A percentile compares a stretch with the other conserved stretches of the same genome.
phyloP scores from a whole-genome alignment of 2,888 invertebrate genomes.

The Volucella bombylans region DNA sequence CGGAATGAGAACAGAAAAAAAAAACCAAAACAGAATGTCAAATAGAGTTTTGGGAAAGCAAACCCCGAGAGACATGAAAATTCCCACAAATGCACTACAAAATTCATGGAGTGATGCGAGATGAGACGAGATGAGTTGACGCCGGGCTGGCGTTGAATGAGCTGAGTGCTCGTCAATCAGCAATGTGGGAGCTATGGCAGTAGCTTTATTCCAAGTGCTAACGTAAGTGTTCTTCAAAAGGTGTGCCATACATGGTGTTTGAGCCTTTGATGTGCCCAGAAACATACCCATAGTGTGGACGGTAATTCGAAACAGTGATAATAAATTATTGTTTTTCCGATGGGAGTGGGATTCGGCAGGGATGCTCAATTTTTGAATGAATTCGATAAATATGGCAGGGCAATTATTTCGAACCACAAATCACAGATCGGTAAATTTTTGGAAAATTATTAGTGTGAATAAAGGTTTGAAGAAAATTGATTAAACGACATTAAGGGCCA shows the following conservation, averaged over 20 bases:
- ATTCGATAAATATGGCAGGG: neutral
- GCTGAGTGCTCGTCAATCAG: conserved; percentile 51
- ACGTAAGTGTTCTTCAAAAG: conserved; percentile 62
- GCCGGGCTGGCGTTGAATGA: neutral
- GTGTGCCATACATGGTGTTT: conserved; percentile 42
- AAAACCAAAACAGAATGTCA: conserved; percentile 60
- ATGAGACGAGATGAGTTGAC: conserved; percentile 5
- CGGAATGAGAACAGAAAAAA: conserved; percentile 15
- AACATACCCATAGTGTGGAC: conserved; percentile 46
- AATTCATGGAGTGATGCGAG: conserved; percentile 45
- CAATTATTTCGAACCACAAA: conserved; percentile 11
- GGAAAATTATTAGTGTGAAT: too few species aligned
- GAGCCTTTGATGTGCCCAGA: conserved; percentile 55
- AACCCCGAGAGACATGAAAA: conserved; percentile 62
- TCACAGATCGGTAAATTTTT: neutral
- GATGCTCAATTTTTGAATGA: neutral
- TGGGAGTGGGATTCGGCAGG: neutral
- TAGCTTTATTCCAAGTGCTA: conserved; percentile 55
- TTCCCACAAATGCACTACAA: conserved; percentile 68
- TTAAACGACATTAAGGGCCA: too few species aligned
- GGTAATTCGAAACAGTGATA: conserved; percentile 62
- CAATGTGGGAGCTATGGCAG: conserved; percentile 19
- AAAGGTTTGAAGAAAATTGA: too few species aligned
- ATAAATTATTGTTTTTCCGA: conserved; percentile 52
- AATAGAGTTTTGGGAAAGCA: conserved; percentile 64